A percentile compares a stretch with the other conserved stretches of the same genome.
phyloP scores from a whole-genome alignment of 2,888 invertebrate genomes.

The Idaea straminata region DNA sequence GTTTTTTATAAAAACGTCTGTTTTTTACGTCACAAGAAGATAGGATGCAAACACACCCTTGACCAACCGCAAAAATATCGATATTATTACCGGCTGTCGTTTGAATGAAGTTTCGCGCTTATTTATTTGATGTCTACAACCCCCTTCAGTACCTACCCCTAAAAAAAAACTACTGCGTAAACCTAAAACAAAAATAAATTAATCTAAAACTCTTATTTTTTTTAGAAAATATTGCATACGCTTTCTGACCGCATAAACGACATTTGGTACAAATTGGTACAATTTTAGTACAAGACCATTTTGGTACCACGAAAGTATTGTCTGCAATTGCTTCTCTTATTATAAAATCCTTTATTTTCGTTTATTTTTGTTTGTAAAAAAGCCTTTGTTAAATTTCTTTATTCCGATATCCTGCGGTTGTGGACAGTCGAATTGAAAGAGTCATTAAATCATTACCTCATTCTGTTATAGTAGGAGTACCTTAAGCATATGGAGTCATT shows the following conservation, averaged over 20 bases:
- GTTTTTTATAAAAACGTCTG: too few species aligned
- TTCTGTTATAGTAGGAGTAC: constrained; percentile 3
- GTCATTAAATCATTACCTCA: constrained; percentile 14
- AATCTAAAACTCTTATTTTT: not conserved
- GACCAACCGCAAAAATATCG: too few species aligned
- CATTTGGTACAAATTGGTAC: constrained; percentile 1
- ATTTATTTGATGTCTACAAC: too few species aligned
- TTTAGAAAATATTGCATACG: not conserved
- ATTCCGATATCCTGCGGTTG: constrained; percentile 25
- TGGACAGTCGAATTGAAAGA: constrained; percentile 5
- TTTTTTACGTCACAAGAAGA: too few species aligned
- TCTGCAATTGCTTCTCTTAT: not conserved
- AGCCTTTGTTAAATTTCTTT: constrained; percentile 23
- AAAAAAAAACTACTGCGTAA: too few species aligned
- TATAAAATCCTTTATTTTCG: constrained; percentile 1
- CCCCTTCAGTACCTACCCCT: too few species aligned
- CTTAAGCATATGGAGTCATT: constrained; percentile 7
- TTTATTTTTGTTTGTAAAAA: not conserved
- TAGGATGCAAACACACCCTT: too few species aligned
- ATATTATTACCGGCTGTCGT: too few species aligned
- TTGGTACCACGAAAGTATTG: constrained; percentile 1
- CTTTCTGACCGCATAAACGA: not conserved
- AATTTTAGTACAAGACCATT: constrained; percentile 2
- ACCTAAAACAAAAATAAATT: not conserved
- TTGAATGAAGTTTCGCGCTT: too few species aligned